These are phyloP conservation scores for Thamnophis sirtalis DNA, from an alignment of 2,113 vertebrate species.

Conservation along the genomic window DNA sequence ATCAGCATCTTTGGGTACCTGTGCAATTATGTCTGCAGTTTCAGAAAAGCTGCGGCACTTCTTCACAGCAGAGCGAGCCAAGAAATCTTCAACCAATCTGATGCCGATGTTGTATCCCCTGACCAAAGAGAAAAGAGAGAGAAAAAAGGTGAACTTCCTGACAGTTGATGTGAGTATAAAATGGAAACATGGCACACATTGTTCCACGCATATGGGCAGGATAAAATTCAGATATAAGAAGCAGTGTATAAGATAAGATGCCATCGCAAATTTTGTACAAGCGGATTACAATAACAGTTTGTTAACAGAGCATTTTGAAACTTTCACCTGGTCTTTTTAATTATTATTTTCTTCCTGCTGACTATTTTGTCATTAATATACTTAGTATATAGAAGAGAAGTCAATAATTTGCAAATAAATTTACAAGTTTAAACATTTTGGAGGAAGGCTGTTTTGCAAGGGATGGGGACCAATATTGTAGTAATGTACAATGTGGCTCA, in stretches of 20 bases:
- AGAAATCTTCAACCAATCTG: slow-evolving; percentile 75
- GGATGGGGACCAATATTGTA: not conserved
- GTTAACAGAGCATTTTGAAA: not conserved
- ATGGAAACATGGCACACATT: not conserved
- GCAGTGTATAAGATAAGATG: not conserved
- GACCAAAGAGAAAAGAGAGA: not conserved
- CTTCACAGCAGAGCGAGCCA: slow-evolving; percentile 71
- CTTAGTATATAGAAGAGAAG: not conserved
- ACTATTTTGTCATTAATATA: not conserved
- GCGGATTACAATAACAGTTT: not conserved
- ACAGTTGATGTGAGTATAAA: not conserved
- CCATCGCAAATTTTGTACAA: not conserved
- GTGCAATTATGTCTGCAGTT: slow-evolving; percentile 73
- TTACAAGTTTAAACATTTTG: not conserved
- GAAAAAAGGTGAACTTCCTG: not conserved
- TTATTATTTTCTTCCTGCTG: not conserved
- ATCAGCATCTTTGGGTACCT: slow-evolving; percentile 59
- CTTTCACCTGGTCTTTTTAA: not conserved
- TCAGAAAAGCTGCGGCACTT: slow-evolving; percentile 77
- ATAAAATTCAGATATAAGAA: not conserved
- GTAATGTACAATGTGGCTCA: not conserved
- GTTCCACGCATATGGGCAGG: not conserved
- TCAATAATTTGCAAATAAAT: not conserved
- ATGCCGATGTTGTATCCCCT: slow-evolving; percentile 75
- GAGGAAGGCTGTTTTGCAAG: not conserved